Evolutionary conservation across 2,888 invertebrate genomes (phyloP).

Genomic region (Amphipoea oculea): DNA sequence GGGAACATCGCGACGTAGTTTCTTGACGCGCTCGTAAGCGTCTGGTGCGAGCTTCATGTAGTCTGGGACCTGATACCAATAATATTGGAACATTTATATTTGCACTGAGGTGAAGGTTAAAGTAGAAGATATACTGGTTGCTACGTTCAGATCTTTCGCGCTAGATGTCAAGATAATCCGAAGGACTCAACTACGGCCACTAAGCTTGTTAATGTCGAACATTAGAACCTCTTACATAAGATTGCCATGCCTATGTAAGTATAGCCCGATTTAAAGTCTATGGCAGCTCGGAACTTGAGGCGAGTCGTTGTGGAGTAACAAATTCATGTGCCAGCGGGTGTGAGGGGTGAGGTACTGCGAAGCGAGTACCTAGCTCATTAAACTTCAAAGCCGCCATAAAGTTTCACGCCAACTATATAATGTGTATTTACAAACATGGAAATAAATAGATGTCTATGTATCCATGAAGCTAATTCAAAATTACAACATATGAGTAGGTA

Average conservation of each 20-base stretch:
- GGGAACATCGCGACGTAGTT: constrained; percentile 80
- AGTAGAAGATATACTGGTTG: too few species aligned
- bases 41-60: constrained; percentile 83
- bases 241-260: not conserved
- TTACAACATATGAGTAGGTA: not conserved
- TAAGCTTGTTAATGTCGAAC: not conserved
- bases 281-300: not conserved
- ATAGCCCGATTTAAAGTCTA: not conserved
- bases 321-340: not conserved
- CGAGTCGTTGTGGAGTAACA: not conserved
- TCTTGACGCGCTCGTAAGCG: constrained; percentile 81
- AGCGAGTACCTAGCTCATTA: not conserved
- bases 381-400: not conserved
- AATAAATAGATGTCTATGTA: not conserved
- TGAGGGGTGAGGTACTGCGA: not conserved
- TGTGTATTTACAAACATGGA: not conserved
- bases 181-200: not conserved
- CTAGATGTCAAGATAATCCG: not conserved
- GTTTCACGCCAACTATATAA: not conserved
- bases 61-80: constrained; percentile 79
- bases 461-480: not conserved
- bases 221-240: not conserved
- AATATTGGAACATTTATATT: not conserved
- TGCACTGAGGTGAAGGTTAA: not conserved
- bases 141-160: not conserved